These are phyloP conservation scores for Drosophila flavopinicola DNA, from an alignment of 2,888 invertebrate species.

Conservation along the genomic window DNA sequence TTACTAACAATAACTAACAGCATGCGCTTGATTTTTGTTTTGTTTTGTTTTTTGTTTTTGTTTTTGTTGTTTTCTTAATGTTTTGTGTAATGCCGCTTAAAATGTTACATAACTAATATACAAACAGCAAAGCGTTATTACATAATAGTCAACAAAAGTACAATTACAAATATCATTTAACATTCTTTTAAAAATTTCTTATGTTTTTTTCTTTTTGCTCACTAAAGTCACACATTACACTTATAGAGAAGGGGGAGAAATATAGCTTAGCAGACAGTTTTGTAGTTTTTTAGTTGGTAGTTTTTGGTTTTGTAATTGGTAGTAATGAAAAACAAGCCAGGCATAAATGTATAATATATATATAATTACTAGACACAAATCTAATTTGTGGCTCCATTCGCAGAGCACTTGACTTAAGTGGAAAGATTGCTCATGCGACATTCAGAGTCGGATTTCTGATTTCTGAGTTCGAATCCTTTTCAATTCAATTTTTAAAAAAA, in stretches of 20 bases:
- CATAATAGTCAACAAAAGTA: slow-evolving; percentile 82
- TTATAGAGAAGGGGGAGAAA: slow-evolving; percentile 33
- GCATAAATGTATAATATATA: slow-evolving; percentile 21
- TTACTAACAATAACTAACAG: slow-evolving; percentile 78
- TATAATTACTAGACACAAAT: slow-evolving; percentile 67
- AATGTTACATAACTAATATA: slow-evolving; percentile 77
- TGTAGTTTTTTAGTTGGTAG: slow-evolving; percentile 10
- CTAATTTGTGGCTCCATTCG: slow-evolving; percentile 23
- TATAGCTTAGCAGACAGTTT: slow-evolving; percentile 55
- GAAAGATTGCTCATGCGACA: slow-evolving; percentile 56
- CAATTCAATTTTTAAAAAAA: slow-evolving; percentile 36
- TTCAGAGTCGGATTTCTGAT: slow-evolving; percentile 22
- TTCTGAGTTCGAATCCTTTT: slow-evolving; percentile 12
- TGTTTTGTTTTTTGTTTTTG: too few species aligned
- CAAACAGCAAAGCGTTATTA: slow-evolving; percentile 77
- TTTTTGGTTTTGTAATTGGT: slow-evolving; percentile 13
- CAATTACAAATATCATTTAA: slow-evolving; percentile 64
- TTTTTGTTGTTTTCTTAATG: slow-evolving; percentile 35
- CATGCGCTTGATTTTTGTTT: slow-evolving; percentile 47
- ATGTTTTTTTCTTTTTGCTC: slow-evolving; percentile 22
- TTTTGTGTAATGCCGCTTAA: slow-evolving; percentile 52
- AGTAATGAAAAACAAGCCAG: slow-evolving; percentile 58
- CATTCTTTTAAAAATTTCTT: slow-evolving; percentile 38
- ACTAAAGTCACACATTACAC: slow-evolving; percentile 38
- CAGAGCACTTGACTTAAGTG: slow-evolving; percentile 20